These are phyloP conservation scores for Rhagonycha fulva DNA, from an alignment of 2,888 invertebrate genomes.

Conservation along the genomic window DNA sequence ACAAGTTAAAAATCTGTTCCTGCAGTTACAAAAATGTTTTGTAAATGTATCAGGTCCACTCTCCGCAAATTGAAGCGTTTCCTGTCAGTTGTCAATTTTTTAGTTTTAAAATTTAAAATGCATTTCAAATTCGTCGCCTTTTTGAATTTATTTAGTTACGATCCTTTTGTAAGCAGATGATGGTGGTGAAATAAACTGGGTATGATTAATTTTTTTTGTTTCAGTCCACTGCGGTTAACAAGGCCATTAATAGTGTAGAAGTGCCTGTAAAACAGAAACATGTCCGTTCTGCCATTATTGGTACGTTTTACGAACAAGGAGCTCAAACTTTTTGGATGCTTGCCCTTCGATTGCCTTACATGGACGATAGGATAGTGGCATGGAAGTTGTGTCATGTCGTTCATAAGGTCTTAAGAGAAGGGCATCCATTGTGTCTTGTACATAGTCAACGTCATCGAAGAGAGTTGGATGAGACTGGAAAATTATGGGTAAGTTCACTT, in stretches of 20 bases:
- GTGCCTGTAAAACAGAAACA: conserved; percentile 98
- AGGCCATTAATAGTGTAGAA: conserved; percentile 91
- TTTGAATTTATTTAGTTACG: neutral
- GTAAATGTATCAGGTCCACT: neutral
- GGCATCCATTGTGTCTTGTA: conserved; percentile 83
- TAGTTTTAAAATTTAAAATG: neutral
- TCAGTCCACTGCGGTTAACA: conserved; percentile 85
- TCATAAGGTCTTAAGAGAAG: conserved; percentile 94
- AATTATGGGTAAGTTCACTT: conserved; percentile 76
- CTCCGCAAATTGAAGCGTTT: neutral
- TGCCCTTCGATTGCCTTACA: conserved; percentile 70
- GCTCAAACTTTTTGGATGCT: conserved; percentile 88
- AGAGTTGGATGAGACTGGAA: conserved; percentile 85
- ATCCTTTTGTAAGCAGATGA: neutral
- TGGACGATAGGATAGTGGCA: conserved; percentile 93
- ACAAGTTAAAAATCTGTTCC: neutral
- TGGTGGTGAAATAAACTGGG: neutral
- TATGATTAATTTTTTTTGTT: neutral
- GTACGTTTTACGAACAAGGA: conserved; percentile 91
- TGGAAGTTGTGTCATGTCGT: conserved; percentile 99
- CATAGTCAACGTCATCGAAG: conserved; percentile 82
- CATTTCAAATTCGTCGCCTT: neutral
- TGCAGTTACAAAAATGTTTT: neutral
- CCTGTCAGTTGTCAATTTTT: neutral
- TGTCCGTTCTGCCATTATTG: conserved; percentile 93